phyloP scores from a whole-genome alignment of 2,888 invertebrate species.

The Platycheirus rosarum region DNA sequence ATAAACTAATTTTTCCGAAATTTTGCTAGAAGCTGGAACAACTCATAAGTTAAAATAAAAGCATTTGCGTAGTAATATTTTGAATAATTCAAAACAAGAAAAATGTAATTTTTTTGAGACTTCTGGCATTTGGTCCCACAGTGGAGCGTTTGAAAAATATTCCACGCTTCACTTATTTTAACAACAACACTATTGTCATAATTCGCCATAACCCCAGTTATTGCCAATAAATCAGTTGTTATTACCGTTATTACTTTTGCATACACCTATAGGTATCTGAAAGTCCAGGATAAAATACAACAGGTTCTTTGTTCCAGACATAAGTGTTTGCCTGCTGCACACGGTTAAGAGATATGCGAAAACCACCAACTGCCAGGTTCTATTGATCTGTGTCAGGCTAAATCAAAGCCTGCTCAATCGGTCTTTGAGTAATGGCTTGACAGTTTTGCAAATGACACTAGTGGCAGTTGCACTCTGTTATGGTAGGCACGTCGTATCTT shows the following conservation, averaged over 20 bases:
- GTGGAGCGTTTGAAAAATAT: too few species aligned
- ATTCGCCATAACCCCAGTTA: slow-evolving; percentile 56
- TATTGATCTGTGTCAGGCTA: slow-evolving; percentile 52
- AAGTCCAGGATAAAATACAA: slow-evolving; percentile 24
- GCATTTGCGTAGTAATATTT: too few species aligned
- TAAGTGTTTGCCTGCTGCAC: slow-evolving; percentile 16
- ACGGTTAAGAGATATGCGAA: slow-evolving; percentile 1
- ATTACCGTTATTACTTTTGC: slow-evolving; percentile 61
- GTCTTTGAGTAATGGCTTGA: slow-evolving; percentile 71
- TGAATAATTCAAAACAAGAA: too few species aligned
- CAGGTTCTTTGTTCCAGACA: slow-evolving; percentile 51
- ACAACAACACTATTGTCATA: slow-evolving; percentile 53
- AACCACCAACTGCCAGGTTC: slow-evolving; percentile 53
- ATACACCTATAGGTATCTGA: slow-evolving; percentile 15
- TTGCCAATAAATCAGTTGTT: slow-evolving; percentile 67
- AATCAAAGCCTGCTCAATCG: slow-evolving; percentile 41
- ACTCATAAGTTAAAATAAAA: too few species aligned
- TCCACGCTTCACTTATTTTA: slow-evolving; percentile 33
- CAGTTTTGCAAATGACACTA: slow-evolving; percentile 70
- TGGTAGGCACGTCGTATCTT: slow-evolving; percentile 60
- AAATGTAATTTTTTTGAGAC: too few species aligned
- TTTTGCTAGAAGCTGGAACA: too few species aligned
- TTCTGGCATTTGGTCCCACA: too few species aligned
- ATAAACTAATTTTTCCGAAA: too few species aligned
- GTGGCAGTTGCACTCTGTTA: slow-evolving; percentile 41